These are phyloP conservation scores for Plagodis dolabraria DNA, from an alignment of 2,888 invertebrate species.

Conservation along the genomic window DNA sequence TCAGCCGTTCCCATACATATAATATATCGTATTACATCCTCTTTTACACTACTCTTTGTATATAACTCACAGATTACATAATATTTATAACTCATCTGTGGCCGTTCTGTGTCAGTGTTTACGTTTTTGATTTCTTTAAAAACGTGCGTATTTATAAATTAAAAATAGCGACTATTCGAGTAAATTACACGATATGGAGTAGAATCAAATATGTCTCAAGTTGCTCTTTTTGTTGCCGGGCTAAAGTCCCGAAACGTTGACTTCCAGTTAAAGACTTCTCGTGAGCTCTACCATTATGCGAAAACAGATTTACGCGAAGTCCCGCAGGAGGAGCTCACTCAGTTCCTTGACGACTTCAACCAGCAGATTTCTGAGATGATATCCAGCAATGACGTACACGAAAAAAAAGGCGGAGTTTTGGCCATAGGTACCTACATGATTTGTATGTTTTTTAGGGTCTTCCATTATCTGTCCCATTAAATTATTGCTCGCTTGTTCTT, in stretches of 20 bases:
- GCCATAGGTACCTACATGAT: conserved; percentile 89
- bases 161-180: conserved; percentile 6
- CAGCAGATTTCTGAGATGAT: conserved; percentile 98
- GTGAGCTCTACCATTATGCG: conserved; percentile 95
- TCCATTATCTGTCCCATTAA: no score
- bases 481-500: no score
- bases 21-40: no score
- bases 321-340: conserved; percentile 94
- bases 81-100: no score
- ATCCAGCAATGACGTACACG: conserved; percentile 95
- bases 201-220: conserved; percentile 76
- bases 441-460: no score
- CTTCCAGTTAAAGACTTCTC: conserved; percentile 92
- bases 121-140: conserved; percentile 46
- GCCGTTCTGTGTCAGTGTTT: conserved; percentile 31
- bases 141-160: conserved; percentile 25
- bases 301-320: conserved; percentile 96
- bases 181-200: conserved; percentile 42
- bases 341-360: conserved; percentile 97
- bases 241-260: conserved; percentile 96
- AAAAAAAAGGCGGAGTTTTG: conserved; percentile 97
- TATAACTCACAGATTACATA: no score
- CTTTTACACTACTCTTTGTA: no score
- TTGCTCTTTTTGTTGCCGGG: conserved; percentile 93
- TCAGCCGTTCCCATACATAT: no score